These are phyloP conservation scores for Agonopterix heracliana DNA, from an alignment of 2,888 invertebrate genomes.

Conservation along the genomic window DNA sequence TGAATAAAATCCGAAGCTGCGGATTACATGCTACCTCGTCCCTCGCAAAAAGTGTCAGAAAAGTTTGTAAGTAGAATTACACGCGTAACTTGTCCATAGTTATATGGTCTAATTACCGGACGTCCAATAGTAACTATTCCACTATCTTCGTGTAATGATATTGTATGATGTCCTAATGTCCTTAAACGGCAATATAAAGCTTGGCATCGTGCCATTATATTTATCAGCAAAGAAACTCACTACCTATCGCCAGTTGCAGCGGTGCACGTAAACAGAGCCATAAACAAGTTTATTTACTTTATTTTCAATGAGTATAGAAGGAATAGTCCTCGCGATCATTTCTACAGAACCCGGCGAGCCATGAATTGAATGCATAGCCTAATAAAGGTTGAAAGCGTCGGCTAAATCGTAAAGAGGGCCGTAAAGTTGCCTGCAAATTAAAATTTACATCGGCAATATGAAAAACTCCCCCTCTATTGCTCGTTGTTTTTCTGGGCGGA, in stretches of 20 bases:
- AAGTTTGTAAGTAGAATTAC: no score
- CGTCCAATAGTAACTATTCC: not conserved
- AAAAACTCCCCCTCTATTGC: slow-evolving; percentile 62
- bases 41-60: no score
- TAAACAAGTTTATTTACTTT: slow-evolving; percentile 5
- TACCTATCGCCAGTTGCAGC: slow-evolving; percentile 11
- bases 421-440: slow-evolving; percentile 73
- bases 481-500: slow-evolving; percentile 50
- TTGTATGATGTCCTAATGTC: slow-evolving; percentile 6
- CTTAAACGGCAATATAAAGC: slow-evolving; percentile 14
- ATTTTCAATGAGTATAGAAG: slow-evolving; percentile 5
- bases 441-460: slow-evolving; percentile 74
- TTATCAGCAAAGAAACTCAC: slow-evolving; percentile 14
- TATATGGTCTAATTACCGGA: no score
- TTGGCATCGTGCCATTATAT: slow-evolving; percentile 20
- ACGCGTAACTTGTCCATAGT: no score
- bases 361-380: slow-evolving; percentile 66
- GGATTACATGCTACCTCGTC: no score
- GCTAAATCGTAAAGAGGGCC: slow-evolving; percentile 70
- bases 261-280: slow-evolving; percentile 8
- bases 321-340: slow-evolving; percentile 23
- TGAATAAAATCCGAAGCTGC: no score
- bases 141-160: not conserved
- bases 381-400: slow-evolving; percentile 68
- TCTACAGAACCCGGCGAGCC: slow-evolving; percentile 38